Conservation (phyloP, 2,888 invertebrate species). For the Idaea straminata region DNA sequence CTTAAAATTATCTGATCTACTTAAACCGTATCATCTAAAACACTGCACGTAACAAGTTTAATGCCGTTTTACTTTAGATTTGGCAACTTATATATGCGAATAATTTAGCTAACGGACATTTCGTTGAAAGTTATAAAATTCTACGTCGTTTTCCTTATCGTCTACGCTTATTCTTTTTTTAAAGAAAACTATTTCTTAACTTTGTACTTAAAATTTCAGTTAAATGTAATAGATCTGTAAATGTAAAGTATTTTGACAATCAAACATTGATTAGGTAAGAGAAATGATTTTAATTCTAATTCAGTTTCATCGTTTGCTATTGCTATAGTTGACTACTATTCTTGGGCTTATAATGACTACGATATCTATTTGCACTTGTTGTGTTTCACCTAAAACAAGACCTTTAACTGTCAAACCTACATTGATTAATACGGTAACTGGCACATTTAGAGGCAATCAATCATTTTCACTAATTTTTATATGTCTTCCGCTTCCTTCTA, state of each 20-base stretch:
- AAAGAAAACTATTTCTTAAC: no score
- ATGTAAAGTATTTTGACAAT: no score
- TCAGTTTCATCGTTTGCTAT: neutral
- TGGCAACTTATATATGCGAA: neutral
- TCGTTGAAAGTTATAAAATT: neutral
- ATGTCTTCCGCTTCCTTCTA: slow-evolving; percentile 23
- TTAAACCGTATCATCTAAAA: neutral
- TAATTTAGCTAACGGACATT: neutral
- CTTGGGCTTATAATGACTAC: neutral
- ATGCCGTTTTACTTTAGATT: neutral
- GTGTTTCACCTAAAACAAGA: neutral
- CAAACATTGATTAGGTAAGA: neutral
- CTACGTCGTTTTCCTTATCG: neutral
- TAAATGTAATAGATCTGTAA: no score
- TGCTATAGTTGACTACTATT: neutral
- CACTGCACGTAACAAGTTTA: neutral
- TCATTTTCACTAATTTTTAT: neutral
- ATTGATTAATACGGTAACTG: neutral
- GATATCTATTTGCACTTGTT: neutral
- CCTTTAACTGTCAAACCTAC: neutral
- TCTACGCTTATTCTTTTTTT: neutral
- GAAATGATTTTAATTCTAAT: neutral
- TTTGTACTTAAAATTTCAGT: no score
- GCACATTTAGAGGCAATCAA: neutral
- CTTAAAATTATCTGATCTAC: neutral